phyloP scores from a whole-genome alignment of 2,888 invertebrate species.

The Mermis nigrescens region DNA sequence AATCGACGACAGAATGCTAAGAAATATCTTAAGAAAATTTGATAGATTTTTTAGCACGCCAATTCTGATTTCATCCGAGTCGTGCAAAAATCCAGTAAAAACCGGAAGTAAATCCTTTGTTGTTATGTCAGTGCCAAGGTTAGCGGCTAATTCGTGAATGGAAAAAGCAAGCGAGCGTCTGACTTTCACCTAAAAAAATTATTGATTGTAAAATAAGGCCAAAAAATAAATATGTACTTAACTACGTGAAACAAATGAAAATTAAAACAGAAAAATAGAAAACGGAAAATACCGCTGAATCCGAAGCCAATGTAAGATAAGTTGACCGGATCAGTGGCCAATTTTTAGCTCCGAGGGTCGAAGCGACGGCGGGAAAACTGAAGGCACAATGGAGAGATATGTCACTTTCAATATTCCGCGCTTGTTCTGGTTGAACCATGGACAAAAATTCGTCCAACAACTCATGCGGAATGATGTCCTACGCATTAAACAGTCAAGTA shows the following conservation, averaged over 20 bases:
- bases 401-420: constrained; percentile 44
- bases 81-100: constrained; percentile 54
- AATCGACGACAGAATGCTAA: too few species aligned
- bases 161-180: constrained; percentile 53
- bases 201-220: too few species aligned
- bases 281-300: constrained; percentile 40
- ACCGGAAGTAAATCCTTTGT: constrained; percentile 51
- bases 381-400: constrained; percentile 54
- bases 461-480: constrained; percentile 34
- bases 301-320: constrained; percentile 46
- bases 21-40: constrained; percentile 41
- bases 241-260: too few species aligned
- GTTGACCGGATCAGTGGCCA: constrained; percentile 50
- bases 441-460: constrained; percentile 49
- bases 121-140: constrained; percentile 49
- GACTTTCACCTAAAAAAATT: constrained; percentile 52
- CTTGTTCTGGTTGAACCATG: constrained; percentile 45
- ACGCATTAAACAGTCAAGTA: too few species aligned
- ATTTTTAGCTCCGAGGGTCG: constrained; percentile 50
- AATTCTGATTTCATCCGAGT: constrained; percentile 56
- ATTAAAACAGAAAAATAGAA: too few species aligned
- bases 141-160: constrained; percentile 51
- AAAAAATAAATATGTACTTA: too few species aligned
- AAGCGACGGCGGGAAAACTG: constrained; percentile 56
- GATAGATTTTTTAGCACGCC: constrained; percentile 52